Base-by-base conservation (phyloP, 2,113 vertebrate species). In the Eptatretus burgeri region DNA sequence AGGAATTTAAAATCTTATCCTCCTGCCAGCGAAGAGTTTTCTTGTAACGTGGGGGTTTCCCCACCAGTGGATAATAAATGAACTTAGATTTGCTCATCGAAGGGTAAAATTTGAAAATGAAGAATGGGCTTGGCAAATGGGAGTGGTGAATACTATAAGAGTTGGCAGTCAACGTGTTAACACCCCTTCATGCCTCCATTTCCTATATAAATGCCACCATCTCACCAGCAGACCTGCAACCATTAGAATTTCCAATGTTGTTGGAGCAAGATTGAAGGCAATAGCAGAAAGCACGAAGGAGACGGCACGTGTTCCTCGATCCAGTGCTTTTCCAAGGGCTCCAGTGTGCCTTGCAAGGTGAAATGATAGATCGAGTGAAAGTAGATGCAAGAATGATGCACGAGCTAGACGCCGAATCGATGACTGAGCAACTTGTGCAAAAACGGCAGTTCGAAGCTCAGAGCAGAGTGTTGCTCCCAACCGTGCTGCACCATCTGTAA, bases 231-330 rank as follows among this genome's bases (percentile, higher is more conserved):
- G 80, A 52, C 77, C 72, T 71, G 82, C 84, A 73, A 98, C 91
- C 10, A 98, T 82, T 2, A 70, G 74, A 77, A 98, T 82, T 69
- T 98, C 91, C 52, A 98, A 91, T 67, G 83, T 70, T 0, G 91
- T 98, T 67, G 91, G 91, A n/a, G 88, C 86, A 65, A 98, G 77
- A 70, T 98, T 98, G 72, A 98, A 98, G 50, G 95, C 77, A 2
- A 98, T 74, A 5, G 91, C 91, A 12, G 87, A 89, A 62, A 98
- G 80, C 66, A 98, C 80, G 71, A 98, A 95, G 67, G 86, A 91
- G 75, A 98, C 93, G 68, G 87, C 91, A 63, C 91, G 76, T 1
- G 91, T 98, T 52, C 91, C 91, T 13, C 91, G 79, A 76, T 98
- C 91, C 4, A 98, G 94, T 69, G 91, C 84, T 74, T 95, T 98